These are phyloP conservation scores for Folsomia candida DNA, from an alignment of 2,888 invertebrate species.

Conservation along the genomic window DNA sequence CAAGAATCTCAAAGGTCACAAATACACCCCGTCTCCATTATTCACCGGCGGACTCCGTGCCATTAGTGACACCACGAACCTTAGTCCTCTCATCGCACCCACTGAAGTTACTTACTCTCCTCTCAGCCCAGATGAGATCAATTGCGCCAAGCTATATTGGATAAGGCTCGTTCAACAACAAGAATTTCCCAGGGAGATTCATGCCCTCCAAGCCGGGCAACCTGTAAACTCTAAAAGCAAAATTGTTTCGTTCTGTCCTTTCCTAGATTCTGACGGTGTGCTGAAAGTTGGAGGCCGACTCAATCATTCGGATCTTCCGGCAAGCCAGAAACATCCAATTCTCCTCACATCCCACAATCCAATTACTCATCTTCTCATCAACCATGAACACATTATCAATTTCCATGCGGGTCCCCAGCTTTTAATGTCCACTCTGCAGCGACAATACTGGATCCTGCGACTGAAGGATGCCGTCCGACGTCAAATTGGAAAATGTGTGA, in stretches of 20 bases:
- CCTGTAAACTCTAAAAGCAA: neutral
- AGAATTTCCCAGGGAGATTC: neutral
- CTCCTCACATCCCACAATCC: neutral
- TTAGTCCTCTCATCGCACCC: too few species aligned
- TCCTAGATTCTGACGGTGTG: neutral
- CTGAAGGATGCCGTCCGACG: neutral
- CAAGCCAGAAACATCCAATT: neutral
- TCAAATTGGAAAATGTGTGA: neutral
- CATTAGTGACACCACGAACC: too few species aligned
- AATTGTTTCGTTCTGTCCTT: neutral
- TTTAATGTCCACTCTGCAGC: neutral
- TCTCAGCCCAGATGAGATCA: neutral
- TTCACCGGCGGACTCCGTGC: too few species aligned
- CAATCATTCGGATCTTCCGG: neutral
- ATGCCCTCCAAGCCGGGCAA: neutral
- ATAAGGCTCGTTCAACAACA: neutral
- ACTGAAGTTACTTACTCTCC: neutral
- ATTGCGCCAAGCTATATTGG: neutral
- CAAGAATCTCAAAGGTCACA: too few species aligned
- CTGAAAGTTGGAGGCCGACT: neutral
- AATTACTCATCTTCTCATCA: neutral
- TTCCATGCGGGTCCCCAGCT: neutral
- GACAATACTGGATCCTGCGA: neutral
- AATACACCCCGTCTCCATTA: too few species aligned
- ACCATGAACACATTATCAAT: neutral